A percentile compares a stretch with the other conserved stretches of the same genome.
These are phyloP conservation scores for Chaetodon trifasciatus DNA, from an alignment of 2,797 vertebrate species.

Conservation along the genomic window DNA sequence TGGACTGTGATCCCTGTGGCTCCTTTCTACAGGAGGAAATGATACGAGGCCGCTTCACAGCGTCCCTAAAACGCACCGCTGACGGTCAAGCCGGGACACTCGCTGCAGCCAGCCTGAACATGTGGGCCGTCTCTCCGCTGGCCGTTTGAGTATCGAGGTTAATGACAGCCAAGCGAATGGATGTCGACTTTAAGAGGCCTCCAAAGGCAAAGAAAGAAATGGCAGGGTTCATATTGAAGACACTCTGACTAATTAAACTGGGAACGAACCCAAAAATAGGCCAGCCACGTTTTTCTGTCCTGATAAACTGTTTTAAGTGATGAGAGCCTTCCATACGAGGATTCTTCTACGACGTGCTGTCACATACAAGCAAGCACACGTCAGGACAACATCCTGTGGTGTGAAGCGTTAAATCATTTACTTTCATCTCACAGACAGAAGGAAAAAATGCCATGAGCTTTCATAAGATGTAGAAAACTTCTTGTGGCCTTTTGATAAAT, in stretches of 20 bases:
- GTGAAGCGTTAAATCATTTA: neutral
- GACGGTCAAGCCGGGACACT: constrained; percentile 14
- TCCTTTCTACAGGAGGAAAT: neutral
- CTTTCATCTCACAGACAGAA: neutral
- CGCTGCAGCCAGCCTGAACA: constrained; percentile 12
- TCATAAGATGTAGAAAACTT: neutral
- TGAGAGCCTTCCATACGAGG: neutral
- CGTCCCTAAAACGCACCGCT: neutral
- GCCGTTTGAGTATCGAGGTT: constrained; percentile 60
- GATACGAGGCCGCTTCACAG: neutral
- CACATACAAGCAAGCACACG: neutral
- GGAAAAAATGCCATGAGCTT: neutral
- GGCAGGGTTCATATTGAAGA: constrained; percentile 58
- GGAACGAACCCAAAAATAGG: constrained; percentile 56
- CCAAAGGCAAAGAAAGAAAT: constrained; percentile 49
- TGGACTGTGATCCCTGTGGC: neutral
- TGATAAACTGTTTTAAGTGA: constrained; percentile 37
- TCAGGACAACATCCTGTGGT: neutral
- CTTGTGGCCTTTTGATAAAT: neutral
- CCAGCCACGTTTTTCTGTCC: constrained; percentile 43
- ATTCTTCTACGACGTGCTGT: neutral
- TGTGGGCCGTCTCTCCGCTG: constrained; percentile 30
- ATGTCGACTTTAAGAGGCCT: constrained; percentile 53
- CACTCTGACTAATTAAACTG: constrained; percentile 66
- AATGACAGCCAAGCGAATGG: constrained; percentile 56